phyloP scores from a whole-genome alignment of 2,888 invertebrate species.

The Rosalia funebris region DNA sequence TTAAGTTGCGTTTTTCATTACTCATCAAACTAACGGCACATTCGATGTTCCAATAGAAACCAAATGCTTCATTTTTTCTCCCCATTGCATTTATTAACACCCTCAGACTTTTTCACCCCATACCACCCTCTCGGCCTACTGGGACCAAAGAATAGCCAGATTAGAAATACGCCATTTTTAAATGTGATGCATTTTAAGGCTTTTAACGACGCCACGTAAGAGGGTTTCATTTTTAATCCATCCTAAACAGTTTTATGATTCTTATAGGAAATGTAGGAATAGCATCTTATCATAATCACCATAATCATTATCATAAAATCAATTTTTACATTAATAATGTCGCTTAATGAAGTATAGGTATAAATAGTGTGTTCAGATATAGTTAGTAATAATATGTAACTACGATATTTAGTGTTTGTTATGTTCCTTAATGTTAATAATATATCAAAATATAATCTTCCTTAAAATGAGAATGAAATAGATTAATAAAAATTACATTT shows the following conservation, averaged over 20 bases:
- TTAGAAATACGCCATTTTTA: slow-evolving; percentile 49
- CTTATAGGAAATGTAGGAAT: neutral
- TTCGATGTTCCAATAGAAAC: slow-evolving; percentile 25
- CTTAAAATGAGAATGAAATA: neutral
- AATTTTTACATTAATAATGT: no score
- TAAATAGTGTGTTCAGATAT: no score
- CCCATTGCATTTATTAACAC: slow-evolving; percentile 45
- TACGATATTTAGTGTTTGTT: no score
- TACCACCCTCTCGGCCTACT: slow-evolving; percentile 41
- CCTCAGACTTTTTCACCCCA: slow-evolving; percentile 36
- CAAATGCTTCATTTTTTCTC: slow-evolving; percentile 36
- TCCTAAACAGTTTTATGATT: neutral
- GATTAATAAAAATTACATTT: slow-evolving; percentile 13
- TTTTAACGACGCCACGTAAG: slow-evolving; percentile 24
- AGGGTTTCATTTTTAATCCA: slow-evolving; percentile 7
- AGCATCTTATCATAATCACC: no score
- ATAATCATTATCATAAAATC: no score
- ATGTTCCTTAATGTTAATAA: no score
- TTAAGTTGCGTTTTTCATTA: no score
- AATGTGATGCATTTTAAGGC: slow-evolving; percentile 35
- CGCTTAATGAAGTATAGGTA: no score
- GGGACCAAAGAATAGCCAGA: slow-evolving; percentile 46
- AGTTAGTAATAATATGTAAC: no score
- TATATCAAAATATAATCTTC: neutral
- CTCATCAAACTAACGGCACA: no score